Percentiles rank a stretch among this genome's conserved stretches.
Evolutionary conservation across 2,888 invertebrate genomes (phyloP).

Genomic region (Ochropleura plecta): DNA sequence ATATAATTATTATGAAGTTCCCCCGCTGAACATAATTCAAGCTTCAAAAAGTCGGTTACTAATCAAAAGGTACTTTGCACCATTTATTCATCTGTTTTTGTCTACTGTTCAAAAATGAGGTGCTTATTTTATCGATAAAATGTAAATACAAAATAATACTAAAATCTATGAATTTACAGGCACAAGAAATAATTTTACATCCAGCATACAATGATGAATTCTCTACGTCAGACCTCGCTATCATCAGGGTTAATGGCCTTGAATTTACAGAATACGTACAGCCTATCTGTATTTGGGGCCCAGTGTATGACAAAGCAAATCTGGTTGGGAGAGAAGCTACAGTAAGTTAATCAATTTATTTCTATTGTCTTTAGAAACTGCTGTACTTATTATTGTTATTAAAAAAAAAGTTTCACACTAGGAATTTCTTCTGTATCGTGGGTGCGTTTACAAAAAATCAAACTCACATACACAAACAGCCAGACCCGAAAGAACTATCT

Average conservation of each 20-base stretch:
- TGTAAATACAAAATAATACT: not conserved
- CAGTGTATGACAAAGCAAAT: constrained; percentile 80
- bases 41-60: not conserved
- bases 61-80: not conserved
- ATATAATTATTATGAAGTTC: not conserved
- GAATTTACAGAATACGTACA: constrained; percentile 82
- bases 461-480: no score
- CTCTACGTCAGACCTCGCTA: constrained; percentile 84
- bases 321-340: constrained; percentile 80
- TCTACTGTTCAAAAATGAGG: not conserved
- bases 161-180: constrained; percentile 74
- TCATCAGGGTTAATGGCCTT: constrained; percentile 80
- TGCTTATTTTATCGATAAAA: not conserved
- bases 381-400: no score
- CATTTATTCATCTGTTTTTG: not conserved
- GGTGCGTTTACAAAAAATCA: no score
- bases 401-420: no score
- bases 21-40: not conserved
- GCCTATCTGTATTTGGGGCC: constrained; percentile 87
- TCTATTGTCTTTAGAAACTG: not conserved
- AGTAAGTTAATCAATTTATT: constrained; percentile 68
- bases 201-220: constrained; percentile 76
- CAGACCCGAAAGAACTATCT: no score
- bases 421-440: no score
- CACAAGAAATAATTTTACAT: constrained; percentile 79